A percentile compares a stretch with the other conserved stretches of the same genome.
These are phyloP conservation scores for Chlamydotis undulata DNA, from an alignment of 2,113 vertebrate genomes.

Conservation along the genomic window DNA sequence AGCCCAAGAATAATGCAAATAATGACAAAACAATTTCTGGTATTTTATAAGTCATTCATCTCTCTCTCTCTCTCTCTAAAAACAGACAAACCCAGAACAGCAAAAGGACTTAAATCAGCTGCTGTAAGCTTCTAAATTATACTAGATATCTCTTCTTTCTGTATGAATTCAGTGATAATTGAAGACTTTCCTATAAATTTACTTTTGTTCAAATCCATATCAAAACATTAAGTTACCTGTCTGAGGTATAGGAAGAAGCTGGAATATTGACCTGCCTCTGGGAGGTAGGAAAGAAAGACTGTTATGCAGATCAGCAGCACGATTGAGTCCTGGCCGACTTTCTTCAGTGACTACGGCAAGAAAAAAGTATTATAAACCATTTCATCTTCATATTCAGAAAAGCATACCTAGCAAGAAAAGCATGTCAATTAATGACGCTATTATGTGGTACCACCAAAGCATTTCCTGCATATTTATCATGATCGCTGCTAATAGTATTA, in stretches of 20 bases:
- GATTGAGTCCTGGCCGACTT: conserved; percentile 88
- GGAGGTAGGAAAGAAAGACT: conserved; percentile 89
- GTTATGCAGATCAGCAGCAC: conserved; percentile 92
- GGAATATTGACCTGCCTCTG: conserved; percentile 89
- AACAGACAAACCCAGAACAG: neutral
- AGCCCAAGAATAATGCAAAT: neutral
- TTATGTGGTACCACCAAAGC: neutral
- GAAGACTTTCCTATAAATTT: neutral
- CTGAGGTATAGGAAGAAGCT: conserved; percentile 91
- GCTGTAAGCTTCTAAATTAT: neutral
- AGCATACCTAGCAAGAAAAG: neutral
- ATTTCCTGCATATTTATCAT: neutral
- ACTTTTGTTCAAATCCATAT: neutral
- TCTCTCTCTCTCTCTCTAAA: neutral
- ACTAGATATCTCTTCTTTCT: neutral
- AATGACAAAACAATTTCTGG: neutral
- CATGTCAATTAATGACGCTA: neutral
- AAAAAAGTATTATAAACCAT: neutral
- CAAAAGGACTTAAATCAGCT: neutral
- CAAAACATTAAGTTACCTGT: conserved; percentile 74
- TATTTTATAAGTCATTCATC: neutral
- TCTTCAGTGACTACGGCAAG: conserved; percentile 82
- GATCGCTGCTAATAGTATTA: accelerated
- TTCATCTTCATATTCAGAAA: neutral
- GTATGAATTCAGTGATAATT: neutral